A percentile compares a stretch with the other conserved stretches of the same genome.
Evolutionary conservation across 2,797 vertebrate genomes (phyloP).

Genomic region (Argentina silus): DNA sequence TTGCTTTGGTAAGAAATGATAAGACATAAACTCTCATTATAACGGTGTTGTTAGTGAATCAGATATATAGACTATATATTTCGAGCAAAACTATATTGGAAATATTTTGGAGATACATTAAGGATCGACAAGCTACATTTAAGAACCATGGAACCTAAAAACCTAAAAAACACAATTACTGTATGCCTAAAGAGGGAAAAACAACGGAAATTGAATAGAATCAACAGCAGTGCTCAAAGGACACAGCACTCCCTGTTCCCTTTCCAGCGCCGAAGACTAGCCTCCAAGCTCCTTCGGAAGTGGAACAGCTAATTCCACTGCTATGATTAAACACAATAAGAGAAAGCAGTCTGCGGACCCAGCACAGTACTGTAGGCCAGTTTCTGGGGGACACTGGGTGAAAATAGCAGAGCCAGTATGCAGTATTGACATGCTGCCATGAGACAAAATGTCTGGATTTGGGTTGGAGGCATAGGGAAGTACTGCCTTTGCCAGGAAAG

Average conservation of each 20-base stretch:
- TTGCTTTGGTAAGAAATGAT: background rate
- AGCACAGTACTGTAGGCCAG: background rate
- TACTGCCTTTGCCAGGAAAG: conserved; percentile 28
- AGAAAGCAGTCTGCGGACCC: background rate
- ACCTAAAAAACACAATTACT: background rate
- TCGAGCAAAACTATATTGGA: background rate
- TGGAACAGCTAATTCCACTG: conserved; percentile 19
- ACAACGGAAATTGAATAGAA: background rate
- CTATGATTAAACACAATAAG: conserved; percentile 15
- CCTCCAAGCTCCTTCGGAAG: background rate
- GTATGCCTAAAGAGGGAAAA: background rate
- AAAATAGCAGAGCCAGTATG: background rate
- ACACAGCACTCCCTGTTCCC: background rate
- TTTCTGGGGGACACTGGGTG: background rate
- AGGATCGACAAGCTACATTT: background rate
- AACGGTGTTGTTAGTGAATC: background rate
- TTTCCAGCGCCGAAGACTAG: background rate
- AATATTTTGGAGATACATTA: background rate
- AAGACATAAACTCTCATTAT: background rate
- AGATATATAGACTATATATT: background rate
- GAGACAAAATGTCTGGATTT: conserved; percentile 18
- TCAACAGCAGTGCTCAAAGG: background rate
- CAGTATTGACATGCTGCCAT: background rate
- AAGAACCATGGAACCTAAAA: background rate
- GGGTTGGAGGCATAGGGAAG: conserved; percentile 25